Base-by-base conservation (phyloP, 2,888 invertebrate species). In the Drosophila acutilabella region DNA sequence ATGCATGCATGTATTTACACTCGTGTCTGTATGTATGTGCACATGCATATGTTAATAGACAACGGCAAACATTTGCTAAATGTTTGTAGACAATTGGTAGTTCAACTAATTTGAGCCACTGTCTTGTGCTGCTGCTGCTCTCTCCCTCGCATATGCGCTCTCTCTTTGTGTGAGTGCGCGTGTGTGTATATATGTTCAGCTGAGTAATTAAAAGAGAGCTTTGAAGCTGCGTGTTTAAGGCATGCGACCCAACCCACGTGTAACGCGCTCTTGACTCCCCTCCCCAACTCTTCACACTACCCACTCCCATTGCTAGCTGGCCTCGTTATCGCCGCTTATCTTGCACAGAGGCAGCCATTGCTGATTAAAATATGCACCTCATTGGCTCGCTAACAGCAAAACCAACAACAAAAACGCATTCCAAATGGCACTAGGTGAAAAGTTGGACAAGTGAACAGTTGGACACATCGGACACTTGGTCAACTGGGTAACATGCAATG, bases 71-170 rank as follows among this genome's bases (percentile, higher is more conserved):
- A 85, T 81, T 88, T 81, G 83, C 85, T 76, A 78, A 86, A 88
- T 86, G 86, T 86, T 86, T 86, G 86, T 86, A 86, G 87, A 86
- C 86, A 86, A 86, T 86, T 88, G 80, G 86, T 79, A 86, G 84
- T 74, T 80, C 66, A 81, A 88, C 88, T 88, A 86, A 86, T 86
- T 86, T 88, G 86, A 83, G 54, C 18, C 74, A 59, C 69, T 64
- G 57, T 64, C 10, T 13, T n/a, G 10, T 42, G 5, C 33, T 5
- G 10, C 33, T 5, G 10, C 33, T 11, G 4, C 6, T 13, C 10
- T 20, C 36, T 14, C 33, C 5, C 20, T 20, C 23, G 30, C n/a
- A 13, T 30, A 33, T 10, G 2, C 36, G 5, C 20, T 18, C 18
- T 44, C 18, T 40, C 30, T 2, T 2, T 30, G 6, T 30, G 30